phyloP scores from a whole-genome alignment of 2,113 vertebrate species.

The Podilymbus podiceps region DNA sequence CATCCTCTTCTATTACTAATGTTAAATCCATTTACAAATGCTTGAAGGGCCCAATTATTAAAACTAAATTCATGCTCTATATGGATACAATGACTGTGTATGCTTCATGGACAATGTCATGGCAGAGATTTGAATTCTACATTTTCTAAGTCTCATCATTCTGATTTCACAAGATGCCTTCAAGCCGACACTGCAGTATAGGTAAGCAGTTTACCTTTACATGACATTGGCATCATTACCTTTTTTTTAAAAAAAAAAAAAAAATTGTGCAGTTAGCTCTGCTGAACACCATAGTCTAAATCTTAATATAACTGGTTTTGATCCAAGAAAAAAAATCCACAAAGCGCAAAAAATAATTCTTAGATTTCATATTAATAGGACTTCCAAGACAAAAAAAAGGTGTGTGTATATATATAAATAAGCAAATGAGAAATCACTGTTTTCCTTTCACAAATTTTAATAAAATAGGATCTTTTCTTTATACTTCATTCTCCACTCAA shows the following conservation, averaged over 20 bases:
- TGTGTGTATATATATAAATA: background rate
- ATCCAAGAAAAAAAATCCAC: background rate
- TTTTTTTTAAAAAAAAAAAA: background rate
- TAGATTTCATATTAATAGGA: background rate
- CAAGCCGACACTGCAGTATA: background rate
- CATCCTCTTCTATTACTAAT: background rate
- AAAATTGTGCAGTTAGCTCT: background rate
- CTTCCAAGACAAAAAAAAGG: background rate
- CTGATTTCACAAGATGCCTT: constrained; percentile 4
- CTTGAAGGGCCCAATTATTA: background rate
- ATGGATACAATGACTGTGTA: background rate
- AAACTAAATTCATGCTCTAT: background rate
- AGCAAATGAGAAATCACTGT: background rate
- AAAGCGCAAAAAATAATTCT: background rate
- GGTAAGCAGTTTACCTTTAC: background rate
- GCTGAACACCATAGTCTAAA: background rate
- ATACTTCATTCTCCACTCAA: background rate
- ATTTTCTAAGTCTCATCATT: background rate
- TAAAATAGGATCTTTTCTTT: background rate
- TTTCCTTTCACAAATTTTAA: background rate
- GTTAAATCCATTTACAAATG: background rate
- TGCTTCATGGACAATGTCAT: background rate
- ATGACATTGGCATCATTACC: background rate
- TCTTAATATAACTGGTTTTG: background rate
- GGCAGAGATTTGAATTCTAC: background rate